Evolutionary conservation across 2,888 invertebrate species (phyloP).

Genomic region (Lasioglossum pauxillum): DNA sequence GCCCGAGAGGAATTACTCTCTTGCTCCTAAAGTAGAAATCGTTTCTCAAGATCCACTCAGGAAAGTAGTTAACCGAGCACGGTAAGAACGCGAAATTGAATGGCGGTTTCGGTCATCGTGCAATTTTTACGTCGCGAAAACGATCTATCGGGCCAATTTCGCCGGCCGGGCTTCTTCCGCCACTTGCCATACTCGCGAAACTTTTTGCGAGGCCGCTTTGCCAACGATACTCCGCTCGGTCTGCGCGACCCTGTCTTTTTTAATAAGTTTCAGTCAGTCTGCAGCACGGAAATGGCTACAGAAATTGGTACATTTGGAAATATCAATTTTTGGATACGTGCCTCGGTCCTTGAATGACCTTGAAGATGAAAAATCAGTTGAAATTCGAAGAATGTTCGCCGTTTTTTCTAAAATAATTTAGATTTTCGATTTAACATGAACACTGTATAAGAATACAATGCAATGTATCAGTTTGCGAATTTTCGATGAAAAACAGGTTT

Average conservation of each 20-base stretch:
- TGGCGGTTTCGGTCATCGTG: slow-evolving; percentile 54
- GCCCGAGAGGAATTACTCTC: slow-evolving; percentile 58
- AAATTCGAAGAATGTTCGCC: no score
- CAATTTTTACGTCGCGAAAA: slow-evolving; percentile 47
- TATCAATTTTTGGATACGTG: neutral
- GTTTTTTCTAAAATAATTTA: no score
- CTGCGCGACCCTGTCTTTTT: neutral
- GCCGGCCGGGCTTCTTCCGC: neutral
- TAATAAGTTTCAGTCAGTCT: neutral
- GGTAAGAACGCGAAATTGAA: slow-evolving; percentile 60
- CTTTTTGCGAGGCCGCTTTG: neutral
- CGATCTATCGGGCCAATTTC: slow-evolving; percentile 6
- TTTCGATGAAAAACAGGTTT: neutral
- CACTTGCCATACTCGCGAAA: neutral
- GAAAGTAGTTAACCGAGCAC: slow-evolving; percentile 60
- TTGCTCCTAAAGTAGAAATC: slow-evolving; percentile 50
- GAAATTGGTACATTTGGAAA: neutral
- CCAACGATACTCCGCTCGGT: neutral
- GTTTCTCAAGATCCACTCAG: slow-evolving; percentile 53
- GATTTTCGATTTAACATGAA: no score
- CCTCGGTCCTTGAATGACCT: no score
- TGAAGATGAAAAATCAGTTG: no score
- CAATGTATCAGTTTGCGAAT: no score
- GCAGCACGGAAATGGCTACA: neutral
- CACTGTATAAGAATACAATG: no score